Base-by-base conservation (phyloP, 2,888 invertebrate genomes). In the Synergus umbraculus region DNA sequence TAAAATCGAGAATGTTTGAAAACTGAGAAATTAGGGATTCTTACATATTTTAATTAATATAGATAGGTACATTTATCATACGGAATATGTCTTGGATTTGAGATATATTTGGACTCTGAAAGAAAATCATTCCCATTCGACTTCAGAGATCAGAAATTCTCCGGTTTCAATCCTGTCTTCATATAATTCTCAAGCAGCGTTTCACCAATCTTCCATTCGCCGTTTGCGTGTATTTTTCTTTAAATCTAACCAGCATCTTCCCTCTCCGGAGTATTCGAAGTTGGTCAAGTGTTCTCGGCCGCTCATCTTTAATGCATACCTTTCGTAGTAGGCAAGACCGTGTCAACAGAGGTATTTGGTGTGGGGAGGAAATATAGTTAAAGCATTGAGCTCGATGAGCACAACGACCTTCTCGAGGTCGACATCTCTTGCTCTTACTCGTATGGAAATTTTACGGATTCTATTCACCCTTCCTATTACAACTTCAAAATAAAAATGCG, bases 251-350 rank as follows among this genome's bases (percentile, higher is more conserved):
- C 49, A 69, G 63, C 29, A 63, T 63, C 60, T 10, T 79, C 69
- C 41, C 18, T 54, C 44, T 18, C 22, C 13, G 41, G 69, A 49
- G 64, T 65, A 63, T 76, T 78, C 76, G 44, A 78, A 82, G 76
- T 82, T 78, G 82, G 80, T 80, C 76, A 49, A 77, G 78, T 44
- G 58, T 76, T 76, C 78, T 66, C n/a, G 22, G 67, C 76, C 46
- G 73, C 54, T 82, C 83, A 79, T 82, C 78, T 83, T 82, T 82
- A 82, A 83, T 82, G 82, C 82, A 83, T 80, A 76, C 29, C 60
- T 78, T 79, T 69, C 49, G 49, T 81, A 49, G n/a, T 60, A 76
- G 77, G 41, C 43, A 76, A 76, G 77, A 76, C 37, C 66, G 77
- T 82, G 83, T 82, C 83, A 83, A 82, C 80, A 29, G 76, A 77